Base-by-base conservation (phyloP, 1,140 invertebrate species). In the Drosophila mayri region DNA sequence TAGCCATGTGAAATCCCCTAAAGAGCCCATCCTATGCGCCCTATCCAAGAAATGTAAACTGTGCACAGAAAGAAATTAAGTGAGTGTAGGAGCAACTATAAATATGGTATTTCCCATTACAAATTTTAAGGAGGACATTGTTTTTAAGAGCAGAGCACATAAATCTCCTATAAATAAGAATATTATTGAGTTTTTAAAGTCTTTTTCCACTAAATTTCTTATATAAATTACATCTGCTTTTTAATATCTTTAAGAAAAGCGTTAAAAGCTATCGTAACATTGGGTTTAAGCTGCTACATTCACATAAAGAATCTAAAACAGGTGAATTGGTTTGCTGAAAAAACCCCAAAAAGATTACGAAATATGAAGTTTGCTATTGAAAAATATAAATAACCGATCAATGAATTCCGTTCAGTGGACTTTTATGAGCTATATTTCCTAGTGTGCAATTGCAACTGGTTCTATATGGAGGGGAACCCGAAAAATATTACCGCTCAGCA, bases 401-500 rank as follows among this genome's bases (percentile, higher is more conserved):
- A 43, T 61, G 12, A 16, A 12, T 22, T 25, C 14, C 11, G 30
- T 61, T 35, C 55, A 30, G 55, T 43, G 55, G 11, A 57, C 25
- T 22, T 22, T 60, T 41, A 14, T 35, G 16, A 7, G 40, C 22
- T 16, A 22, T 32, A 37, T 37, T 54, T 54, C 30, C 58, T 47
- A 28, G 43, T 43, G 18, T 64, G 60, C 60, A 35, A 18, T 68
- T 65, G 35, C 60, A 50, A 30, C 35, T 38, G 46, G 37, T 35
- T 67, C 62, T 60, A 18, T 22, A 38, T 22, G 14, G 32, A 9
- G 22, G 22, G 22, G 22, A 43, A 38, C 30, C 62, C 47, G 35
- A 37, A 67, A 66, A 54, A 66, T 30, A 43, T 40, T 32, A 76
- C 71, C 46, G 44, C 52, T 58, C 30, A 18, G 25, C 38, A 22